Evolutionary conservation across 23 tunicate species (phyloP), one percentile per base, ranked within the genome.

Genomic region (Halocynthia roretzi): DNA sequence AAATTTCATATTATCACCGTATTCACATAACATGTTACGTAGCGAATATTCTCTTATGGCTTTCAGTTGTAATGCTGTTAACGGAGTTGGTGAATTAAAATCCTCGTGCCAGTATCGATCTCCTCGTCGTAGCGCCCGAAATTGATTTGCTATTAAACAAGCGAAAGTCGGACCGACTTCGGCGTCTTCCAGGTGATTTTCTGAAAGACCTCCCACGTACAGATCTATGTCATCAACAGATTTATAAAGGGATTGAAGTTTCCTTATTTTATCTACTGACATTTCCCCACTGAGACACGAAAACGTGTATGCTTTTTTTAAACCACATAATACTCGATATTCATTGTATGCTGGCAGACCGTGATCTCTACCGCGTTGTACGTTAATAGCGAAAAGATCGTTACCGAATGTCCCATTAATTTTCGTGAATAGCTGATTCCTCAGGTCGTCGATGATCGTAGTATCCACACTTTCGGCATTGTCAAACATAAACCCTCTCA

Each of bases 301-400:
- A 62, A 87, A 87, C 7, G 56, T 60, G 68, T 48, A 58, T 6
- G 97, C 92, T 54, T 63, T 70, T 0, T 68, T 67, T 51, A 86
- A 73, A 9, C 98, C 98, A 61, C 82, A 87, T 51, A 93, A 82
- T 61, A 67, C 93, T 54, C 98, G 64, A 75, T 76, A 93, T 6
- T 78, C 53, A 75, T 93, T 93, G 77, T 93, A 93, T 52, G 84
- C 84, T 49, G 91, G 87, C 22, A 86, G 14, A 10, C 98, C 98
- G 71, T 93, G 98, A 67, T 86, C 98, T 60, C 98, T 72, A 52
- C 93, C 98, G 53, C 98, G n/a, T 62, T 86, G 87, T 6, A 86
- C 68, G 77, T 93, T 93, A 51, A 93, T 83, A 6, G 98, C 87
- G 31, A 93, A 67, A 20, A 62, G 72, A 62, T 77, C 81, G 8